Percentiles rank a stretch among this genome's conserved stretches.
phyloP scores from a whole-genome alignment of 2,888 invertebrate genomes.

The Minunthozetes semirufus region DNA sequence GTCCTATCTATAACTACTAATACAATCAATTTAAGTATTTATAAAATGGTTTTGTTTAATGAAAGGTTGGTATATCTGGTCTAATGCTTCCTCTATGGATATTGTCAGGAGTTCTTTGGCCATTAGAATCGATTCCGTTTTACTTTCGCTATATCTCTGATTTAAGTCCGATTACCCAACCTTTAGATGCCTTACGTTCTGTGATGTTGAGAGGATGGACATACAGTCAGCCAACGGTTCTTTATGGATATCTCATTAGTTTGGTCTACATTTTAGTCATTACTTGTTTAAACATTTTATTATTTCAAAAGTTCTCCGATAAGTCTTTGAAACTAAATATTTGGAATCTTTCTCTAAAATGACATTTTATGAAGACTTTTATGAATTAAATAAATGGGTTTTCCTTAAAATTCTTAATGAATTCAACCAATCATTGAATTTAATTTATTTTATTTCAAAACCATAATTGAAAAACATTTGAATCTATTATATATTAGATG shows the following conservation, averaged over 20 bases:
- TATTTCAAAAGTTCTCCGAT: background rate
- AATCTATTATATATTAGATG: too few relatives aligned
- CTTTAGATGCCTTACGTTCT: slow-evolving; percentile 26
- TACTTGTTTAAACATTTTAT: background rate
- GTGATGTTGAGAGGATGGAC: slow-evolving; percentile 32
- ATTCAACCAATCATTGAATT: too few relatives aligned
- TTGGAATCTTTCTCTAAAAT: background rate
- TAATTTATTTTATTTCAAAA: too few relatives aligned
- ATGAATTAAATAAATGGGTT: too few relatives aligned
- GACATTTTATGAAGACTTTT: background rate
- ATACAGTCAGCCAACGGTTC: background rate
- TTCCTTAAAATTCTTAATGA: too few relatives aligned
- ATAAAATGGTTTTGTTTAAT: background rate
- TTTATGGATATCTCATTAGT: slow-evolving; percentile 6
- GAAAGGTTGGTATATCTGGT: slow-evolving; percentile 10
- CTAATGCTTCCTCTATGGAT: slow-evolving; percentile 27
- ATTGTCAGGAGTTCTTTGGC: slow-evolving; percentile 31
- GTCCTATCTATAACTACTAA: too few relatives aligned
- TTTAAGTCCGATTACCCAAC: slow-evolving; percentile 31
- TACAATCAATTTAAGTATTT: background rate
- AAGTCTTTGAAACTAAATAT: background rate
- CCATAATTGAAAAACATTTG: too few relatives aligned
- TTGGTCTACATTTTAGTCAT: background rate
- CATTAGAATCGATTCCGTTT: slow-evolving; percentile 20
- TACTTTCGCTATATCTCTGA: slow-evolving; percentile 15